Conservation (phyloP, 2,113 vertebrate genomes). For the Cyanoliseus patagonus region DNA sequence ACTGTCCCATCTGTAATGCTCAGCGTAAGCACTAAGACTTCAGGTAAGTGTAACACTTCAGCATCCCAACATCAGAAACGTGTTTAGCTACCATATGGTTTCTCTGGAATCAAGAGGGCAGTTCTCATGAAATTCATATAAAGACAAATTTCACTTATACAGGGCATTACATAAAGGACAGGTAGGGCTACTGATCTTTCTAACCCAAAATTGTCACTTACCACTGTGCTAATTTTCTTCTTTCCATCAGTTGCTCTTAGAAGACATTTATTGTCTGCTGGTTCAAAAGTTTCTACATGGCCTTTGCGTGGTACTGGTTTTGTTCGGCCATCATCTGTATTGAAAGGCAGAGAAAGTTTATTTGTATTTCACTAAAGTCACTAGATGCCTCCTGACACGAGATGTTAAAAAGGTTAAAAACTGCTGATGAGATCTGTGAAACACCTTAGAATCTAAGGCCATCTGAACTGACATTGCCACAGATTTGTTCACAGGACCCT, state of each 20-base stretch:
- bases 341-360: background rate
- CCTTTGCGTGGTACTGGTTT: constrained; percentile 93
- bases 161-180: background rate
- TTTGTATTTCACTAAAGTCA: background rate
- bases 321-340: constrained; percentile 92
- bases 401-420: background rate
- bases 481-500: background rate
- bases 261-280: constrained; percentile 96
- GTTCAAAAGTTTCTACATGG: constrained; percentile 85
- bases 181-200: background rate
- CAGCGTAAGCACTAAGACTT: background rate
- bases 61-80: background rate
- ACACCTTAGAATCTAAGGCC: background rate
- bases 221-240: constrained; percentile 98
- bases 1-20: background rate
- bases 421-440: background rate
- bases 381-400: background rate
- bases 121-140: background rate
- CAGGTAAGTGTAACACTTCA: background rate
- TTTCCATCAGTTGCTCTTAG: constrained; percentile 96
- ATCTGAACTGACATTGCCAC: background rate
- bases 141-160: background rate
- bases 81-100: background rate
- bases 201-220: constrained; percentile 61
- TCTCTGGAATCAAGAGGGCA: background rate